Evolutionary conservation across 2,113 vertebrate genomes (phyloP).

Genomic region (Otus sunia): DNA sequence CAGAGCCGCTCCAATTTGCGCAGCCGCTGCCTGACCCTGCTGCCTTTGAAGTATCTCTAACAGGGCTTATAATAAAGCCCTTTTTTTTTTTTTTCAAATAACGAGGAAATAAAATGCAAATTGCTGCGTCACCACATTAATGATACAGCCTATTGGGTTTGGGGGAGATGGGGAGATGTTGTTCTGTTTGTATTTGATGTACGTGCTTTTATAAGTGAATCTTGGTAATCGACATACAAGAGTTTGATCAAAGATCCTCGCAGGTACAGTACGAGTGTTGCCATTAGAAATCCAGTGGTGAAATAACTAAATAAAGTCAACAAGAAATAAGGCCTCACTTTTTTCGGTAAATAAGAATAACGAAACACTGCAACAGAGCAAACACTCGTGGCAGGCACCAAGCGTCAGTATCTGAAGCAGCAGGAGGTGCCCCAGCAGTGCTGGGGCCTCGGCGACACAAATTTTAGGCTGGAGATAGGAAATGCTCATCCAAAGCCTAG

Average conservation of each 20-base stretch:
- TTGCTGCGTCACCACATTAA: fast-evolving
- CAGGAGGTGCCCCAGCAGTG: background rate
- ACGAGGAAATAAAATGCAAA: background rate
- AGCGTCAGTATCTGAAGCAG: background rate
- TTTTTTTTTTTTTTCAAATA: background rate
- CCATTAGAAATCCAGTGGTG: background rate
- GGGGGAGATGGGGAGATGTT: background rate
- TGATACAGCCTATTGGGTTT: background rate
- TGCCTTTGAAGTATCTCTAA: background rate
- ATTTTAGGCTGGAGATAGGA: background rate
- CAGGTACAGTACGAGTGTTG: background rate
- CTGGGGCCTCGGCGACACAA: too few relatives aligned
- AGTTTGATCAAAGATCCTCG: background rate
- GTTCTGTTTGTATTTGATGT: background rate
- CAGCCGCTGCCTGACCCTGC: background rate
- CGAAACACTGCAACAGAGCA: background rate
- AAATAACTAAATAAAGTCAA: background rate
- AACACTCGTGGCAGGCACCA: fast-evolving
- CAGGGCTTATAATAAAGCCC: background rate
- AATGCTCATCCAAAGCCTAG: background rate
- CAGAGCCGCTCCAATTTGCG: fast-evolving
- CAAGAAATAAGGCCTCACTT: background rate
- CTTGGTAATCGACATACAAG: background rate
- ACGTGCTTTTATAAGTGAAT: background rate
- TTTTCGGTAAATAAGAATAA: background rate